Conservation (phyloP, 2,797 vertebrate genomes). For the Luscinia megarhynchos region DNA sequence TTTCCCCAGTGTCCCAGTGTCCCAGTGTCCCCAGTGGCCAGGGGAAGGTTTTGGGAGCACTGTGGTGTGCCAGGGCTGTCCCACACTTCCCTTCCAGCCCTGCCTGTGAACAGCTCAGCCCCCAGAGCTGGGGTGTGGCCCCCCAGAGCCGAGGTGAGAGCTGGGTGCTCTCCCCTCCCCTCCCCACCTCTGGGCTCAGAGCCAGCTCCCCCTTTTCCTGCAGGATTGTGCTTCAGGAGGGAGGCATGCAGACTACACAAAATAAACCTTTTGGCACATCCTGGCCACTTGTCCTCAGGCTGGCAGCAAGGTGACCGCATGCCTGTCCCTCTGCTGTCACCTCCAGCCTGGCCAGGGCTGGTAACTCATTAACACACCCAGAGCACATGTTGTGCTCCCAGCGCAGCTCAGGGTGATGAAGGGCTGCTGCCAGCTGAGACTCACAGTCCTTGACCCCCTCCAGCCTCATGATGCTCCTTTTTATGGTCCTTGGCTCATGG, state of each 20-base stretch:
- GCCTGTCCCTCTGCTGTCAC: background rate
- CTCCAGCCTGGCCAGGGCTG: background rate
- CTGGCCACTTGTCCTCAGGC: accelerated
- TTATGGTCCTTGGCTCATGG: background rate
- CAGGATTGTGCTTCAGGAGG: background rate
- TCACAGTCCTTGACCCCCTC: background rate
- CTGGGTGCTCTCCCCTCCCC: background rate
- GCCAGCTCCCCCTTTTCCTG: background rate
- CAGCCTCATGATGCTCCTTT: background rate
- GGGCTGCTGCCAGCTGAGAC: background rate
- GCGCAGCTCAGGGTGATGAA: background rate
- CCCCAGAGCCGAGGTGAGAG: background rate
- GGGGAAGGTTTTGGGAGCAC: accelerated
- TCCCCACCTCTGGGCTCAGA: accelerated
- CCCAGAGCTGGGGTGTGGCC: background rate
- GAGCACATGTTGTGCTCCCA: background rate
- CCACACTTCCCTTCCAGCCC: accelerated
- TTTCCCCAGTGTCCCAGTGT: too few relatives aligned
- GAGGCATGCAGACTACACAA: accelerated
- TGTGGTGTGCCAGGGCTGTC: accelerated
- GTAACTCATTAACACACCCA: background rate
- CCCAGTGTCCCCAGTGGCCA: too few relatives aligned
- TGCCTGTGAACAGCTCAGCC: background rate
- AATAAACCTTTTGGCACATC: accelerated
- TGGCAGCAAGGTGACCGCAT: background rate